A percentile compares a stretch with the other conserved stretches of the same genome.
These are phyloP conservation scores for Mactromeris polynyma DNA, from an alignment of 2,888 invertebrate genomes.

Conservation along the genomic window DNA sequence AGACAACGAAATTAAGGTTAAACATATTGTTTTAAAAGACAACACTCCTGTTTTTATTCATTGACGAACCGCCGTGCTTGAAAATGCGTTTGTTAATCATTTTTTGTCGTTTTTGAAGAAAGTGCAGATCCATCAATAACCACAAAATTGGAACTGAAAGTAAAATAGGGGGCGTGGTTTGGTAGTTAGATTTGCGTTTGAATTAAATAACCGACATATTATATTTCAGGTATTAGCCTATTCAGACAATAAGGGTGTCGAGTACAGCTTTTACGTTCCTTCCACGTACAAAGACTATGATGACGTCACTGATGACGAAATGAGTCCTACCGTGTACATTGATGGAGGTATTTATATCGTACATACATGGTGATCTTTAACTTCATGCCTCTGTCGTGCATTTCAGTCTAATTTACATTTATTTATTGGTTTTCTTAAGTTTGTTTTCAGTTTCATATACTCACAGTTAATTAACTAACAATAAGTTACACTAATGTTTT, in stretches of 20 bases:
- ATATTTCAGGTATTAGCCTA: constrained; percentile 73
- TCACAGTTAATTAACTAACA: background rate
- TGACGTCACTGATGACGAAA: background rate
- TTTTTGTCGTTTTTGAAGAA: no score
- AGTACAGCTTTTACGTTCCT: constrained; percentile 70
- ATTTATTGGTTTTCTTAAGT: background rate
- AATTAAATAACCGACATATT: no score
- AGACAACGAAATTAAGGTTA: no score
- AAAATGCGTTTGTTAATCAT: no score
- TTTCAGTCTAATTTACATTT: background rate
- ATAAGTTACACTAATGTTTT: no score
- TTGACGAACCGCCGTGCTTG: no score
- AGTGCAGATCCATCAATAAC: no score
- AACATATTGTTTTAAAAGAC: no score
- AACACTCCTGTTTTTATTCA: no score
- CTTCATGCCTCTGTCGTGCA: background rate
- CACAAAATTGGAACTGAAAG: no score
- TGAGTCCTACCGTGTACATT: constrained; percentile 39
- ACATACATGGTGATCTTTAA: background rate
- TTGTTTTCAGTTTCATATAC: background rate
- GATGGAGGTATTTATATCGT: constrained; percentile 44
- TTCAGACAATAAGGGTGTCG: constrained; percentile 72
- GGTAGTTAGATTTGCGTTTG: no score
- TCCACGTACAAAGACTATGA: background rate
- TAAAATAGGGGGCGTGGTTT: no score